These are phyloP conservation scores for Amblyopsis hoosieri DNA, from an alignment of 2,797 vertebrate genomes.

Conservation along the genomic window DNA sequence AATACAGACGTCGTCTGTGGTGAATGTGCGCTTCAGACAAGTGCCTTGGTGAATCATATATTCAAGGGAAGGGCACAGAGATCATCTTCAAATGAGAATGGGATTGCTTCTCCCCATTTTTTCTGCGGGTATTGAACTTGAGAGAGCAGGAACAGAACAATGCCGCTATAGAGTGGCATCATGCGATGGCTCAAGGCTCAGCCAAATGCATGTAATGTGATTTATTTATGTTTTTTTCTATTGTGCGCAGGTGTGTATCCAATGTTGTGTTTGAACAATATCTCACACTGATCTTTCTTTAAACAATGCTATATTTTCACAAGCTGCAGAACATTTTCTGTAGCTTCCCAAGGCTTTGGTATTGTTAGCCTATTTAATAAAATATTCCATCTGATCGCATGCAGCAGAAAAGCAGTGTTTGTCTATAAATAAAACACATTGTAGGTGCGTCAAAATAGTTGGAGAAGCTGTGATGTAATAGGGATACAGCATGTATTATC, in stretches of 20 bases:
- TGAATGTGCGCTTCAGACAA: constrained; percentile 21
- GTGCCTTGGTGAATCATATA: constrained; percentile 7
- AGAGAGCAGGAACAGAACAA: not conserved
- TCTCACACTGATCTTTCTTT: not conserved
- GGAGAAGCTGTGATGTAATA: too few relatives aligned
- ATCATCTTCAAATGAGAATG: constrained; percentile 13
- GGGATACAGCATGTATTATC: too few relatives aligned
- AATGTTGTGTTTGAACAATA: not conserved
- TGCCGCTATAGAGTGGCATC: not conserved
- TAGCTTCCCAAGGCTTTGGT: too few relatives aligned
- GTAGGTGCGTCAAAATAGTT: too few relatives aligned
- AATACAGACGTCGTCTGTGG: constrained; percentile 28
- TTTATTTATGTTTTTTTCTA: constrained; percentile 8
- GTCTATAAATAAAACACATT: too few relatives aligned
- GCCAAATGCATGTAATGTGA: not conserved
- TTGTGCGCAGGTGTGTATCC: not conserved
- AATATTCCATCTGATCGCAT: too few relatives aligned
- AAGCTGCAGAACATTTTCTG: too few relatives aligned
- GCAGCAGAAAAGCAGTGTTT: too few relatives aligned
- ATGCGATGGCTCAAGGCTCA: not conserved
- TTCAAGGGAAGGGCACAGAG: constrained; percentile 3
- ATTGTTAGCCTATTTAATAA: too few relatives aligned
- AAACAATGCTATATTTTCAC: not conserved
- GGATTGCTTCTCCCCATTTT: not conserved
- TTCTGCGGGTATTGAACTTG: not conserved